Evolutionary conservation across 2,113 vertebrate genomes (phyloP).

Genomic region (Girardinichthys multiradiatus): DNA sequence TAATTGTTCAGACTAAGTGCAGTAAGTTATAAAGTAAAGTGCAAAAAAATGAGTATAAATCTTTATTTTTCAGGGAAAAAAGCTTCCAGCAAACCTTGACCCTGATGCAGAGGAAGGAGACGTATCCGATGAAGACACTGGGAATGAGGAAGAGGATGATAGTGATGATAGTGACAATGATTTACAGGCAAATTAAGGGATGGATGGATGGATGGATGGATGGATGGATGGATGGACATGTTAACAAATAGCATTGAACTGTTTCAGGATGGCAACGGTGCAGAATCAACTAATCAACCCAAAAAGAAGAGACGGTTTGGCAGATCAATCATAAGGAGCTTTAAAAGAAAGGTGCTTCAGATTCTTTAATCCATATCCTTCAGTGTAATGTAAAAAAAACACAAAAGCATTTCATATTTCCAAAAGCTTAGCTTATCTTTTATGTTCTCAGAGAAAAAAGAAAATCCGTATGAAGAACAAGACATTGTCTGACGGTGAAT

Average conservation of each 20-base stretch:
- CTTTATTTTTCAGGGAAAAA: constrained; percentile 86
- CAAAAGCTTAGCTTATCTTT: neutral
- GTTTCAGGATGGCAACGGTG: constrained; percentile 69
- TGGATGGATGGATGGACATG: neutral
- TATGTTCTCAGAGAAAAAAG: constrained; percentile 84
- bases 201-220: constrained; percentile 11
- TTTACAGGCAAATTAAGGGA: constrained; percentile 38
- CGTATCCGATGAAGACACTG: constrained; percentile 96
- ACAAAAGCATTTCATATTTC: too few relatives aligned
- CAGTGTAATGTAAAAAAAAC: neutral
- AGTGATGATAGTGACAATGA: constrained; percentile 55
- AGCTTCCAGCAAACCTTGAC: constrained; percentile 89
- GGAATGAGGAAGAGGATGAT: constrained; percentile 89
- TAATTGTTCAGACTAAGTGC: too few relatives aligned
- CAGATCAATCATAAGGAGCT: constrained; percentile 84
- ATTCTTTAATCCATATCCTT: neutral
- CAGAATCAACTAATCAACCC: constrained; percentile 72
- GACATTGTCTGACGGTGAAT: constrained; percentile 83
- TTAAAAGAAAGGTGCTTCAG: constrained; percentile 86
- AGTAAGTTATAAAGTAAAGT: neutral
- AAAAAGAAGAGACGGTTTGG: constrained; percentile 80
- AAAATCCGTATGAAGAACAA: constrained; percentile 82
- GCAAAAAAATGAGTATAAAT: neutral
- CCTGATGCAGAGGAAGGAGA: constrained; percentile 92
- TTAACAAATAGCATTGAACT: constrained; percentile 18